These are phyloP conservation scores for Eupithecia pulchellata DNA, from an alignment of 2,888 invertebrate species.

Conservation along the genomic window DNA sequence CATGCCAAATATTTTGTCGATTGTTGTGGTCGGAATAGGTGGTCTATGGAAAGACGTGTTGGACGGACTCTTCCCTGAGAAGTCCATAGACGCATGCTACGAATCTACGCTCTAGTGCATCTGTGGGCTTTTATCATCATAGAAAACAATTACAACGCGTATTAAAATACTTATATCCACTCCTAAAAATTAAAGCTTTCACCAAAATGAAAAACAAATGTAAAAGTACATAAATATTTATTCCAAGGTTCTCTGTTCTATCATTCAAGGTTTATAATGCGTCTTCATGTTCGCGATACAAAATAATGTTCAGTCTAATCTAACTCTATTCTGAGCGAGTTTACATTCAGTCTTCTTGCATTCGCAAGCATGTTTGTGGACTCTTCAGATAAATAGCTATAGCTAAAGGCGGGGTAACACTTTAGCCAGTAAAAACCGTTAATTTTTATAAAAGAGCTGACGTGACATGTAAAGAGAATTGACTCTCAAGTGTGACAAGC, in stretches of 20 bases:
- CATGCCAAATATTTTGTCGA: too few species aligned
- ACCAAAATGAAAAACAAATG: neutral
- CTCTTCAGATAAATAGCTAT: neutral
- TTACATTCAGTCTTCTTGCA: slow-evolving; percentile 48
- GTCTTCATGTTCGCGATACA: slow-evolving; percentile 63
- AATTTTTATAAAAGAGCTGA: neutral
- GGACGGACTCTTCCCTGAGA: too few species aligned
- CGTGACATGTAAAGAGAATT: neutral
- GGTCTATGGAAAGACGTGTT: too few species aligned
- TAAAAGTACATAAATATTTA: slow-evolving; percentile 53
- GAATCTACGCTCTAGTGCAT: too few species aligned
- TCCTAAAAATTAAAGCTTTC: too few species aligned
- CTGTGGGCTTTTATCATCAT: too few species aligned
- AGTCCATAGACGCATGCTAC: too few species aligned
- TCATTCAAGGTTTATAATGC: slow-evolving; percentile 64
- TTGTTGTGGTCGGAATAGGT: too few species aligned
- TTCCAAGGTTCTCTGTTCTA: slow-evolving; percentile 59
- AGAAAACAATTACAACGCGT: too few species aligned
- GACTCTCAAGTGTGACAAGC: neutral
- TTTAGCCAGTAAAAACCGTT: neutral
- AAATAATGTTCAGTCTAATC: slow-evolving; percentile 54
- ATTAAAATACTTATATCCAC: too few species aligned
- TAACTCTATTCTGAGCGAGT: slow-evolving; percentile 30
- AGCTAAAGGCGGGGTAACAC: too few species aligned
- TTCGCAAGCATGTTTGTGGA: slow-evolving; percentile 8